phyloP scores from a whole-genome alignment of 2,888 invertebrate species.

The Apocheima hispidaria region DNA sequence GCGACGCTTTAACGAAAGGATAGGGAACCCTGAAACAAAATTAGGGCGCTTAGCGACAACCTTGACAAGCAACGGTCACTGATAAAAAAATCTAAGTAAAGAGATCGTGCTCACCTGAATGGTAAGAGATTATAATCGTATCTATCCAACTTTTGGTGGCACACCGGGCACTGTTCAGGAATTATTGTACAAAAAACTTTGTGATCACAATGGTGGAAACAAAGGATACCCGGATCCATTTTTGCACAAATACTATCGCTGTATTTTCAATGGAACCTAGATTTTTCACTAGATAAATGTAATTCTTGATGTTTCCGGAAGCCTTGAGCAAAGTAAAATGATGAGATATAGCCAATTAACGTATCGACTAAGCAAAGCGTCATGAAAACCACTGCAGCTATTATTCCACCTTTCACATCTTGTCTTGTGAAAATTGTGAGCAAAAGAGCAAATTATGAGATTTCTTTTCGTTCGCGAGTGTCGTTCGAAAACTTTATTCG shows the following conservation, averaged over 20 bases:
- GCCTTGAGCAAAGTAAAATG: constrained; percentile 52
- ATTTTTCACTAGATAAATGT: constrained; percentile 41
- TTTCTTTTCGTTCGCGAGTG: too few relatives aligned
- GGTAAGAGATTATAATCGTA: constrained; percentile 90
- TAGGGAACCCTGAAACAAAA: constrained; percentile 90
- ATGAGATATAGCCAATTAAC: constrained; percentile 51
- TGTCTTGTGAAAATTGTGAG: too few relatives aligned
- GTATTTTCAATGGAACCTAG: constrained; percentile 64
- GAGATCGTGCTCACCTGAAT: constrained; percentile 86
- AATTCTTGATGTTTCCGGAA: constrained; percentile 44
- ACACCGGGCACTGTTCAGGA: constrained; percentile 92
- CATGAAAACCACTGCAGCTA: constrained; percentile 59
- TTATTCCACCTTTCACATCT: constrained; percentile 67
- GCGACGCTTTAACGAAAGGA: constrained; percentile 93
- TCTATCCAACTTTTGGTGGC: constrained; percentile 85
- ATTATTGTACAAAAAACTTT: constrained; percentile 93
- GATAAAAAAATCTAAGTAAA: background rate
- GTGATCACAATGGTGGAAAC: constrained; percentile 95
- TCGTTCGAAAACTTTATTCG: constrained; percentile 33
- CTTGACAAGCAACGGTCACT: constrained; percentile 43
- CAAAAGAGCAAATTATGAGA: too few relatives aligned
- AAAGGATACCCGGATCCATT: constrained; percentile 93
- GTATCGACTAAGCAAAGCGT: constrained; percentile 64
- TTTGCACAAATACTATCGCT: constrained; percentile 54
- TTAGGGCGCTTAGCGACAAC: constrained; percentile 69